Base-by-base conservation (phyloP, 2,888 invertebrate species). In the Meta bourneti region DNA sequence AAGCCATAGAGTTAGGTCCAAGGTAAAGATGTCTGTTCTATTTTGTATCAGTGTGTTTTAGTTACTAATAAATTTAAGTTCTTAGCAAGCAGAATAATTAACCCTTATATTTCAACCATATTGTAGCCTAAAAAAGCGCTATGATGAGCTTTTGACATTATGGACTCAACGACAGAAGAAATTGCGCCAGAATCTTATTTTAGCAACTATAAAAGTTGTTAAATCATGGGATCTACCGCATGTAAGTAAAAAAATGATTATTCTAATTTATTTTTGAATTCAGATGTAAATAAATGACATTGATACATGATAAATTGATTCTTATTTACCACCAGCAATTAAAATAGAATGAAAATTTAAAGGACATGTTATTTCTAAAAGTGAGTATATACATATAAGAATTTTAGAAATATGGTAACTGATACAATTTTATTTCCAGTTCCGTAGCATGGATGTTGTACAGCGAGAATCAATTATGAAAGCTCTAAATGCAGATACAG, bases 141-240 rank as follows among this genome's bases (percentile, higher is more conserved):
- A 98, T 94, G 98, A 99, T 94, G 96, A 98, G 93, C 96, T 98
- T 79, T 97, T 98, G 82, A 97, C 97, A 81, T 95, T 99, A 93
- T 99, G 99, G 98, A 98, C 98, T 95, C 97, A 98, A 95, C 98
- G 98, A 95, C 98, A 99, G 94, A 96, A 98, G 93, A 96, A 98
- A 93, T 96, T 99, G 96, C 95, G 99, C 11, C 98, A 98, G 95
- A 98, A 99, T 95, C 99, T 99, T 98, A 98, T 99, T 94, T 98
- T 99, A 94, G 98, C 99, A 52, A 99, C 99, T 92, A 99, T 99
- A 95, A 98, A 98, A 95, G 98, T 98, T 19, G 98, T 99, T 71
- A 98, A 98, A 95, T 97, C 96, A 91, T 96, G 96, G 96, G 96
- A 96, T 94, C 96, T 98, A 94, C 97, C 92, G 11, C 97, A 97